These are phyloP conservation scores for Lophochroa leadbeateri DNA, from an alignment of 2,113 vertebrate species.

Conservation along the genomic window DNA sequence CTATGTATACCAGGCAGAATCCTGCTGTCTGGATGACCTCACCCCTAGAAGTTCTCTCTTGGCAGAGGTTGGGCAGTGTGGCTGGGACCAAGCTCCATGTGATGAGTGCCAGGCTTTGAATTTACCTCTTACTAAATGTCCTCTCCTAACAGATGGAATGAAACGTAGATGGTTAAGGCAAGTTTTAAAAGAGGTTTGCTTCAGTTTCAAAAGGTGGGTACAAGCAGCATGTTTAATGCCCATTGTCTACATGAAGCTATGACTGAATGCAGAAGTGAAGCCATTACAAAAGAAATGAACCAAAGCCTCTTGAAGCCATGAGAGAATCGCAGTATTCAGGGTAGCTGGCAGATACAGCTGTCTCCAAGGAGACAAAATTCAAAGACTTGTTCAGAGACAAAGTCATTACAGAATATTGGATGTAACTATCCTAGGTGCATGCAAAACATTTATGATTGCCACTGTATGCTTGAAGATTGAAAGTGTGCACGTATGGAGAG, in stretches of 20 bases:
- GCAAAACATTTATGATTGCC: not conserved
- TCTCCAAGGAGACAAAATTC: not conserved
- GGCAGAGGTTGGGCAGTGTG: not conserved
- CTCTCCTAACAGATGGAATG: not conserved
- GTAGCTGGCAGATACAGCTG: not conserved
- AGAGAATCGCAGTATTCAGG: not conserved
- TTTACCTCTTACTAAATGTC: not conserved
- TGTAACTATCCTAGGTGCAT: not conserved
- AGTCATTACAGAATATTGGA: not conserved
- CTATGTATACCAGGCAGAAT: not conserved
- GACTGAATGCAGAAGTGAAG: not conserved
- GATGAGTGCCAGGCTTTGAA: not conserved
- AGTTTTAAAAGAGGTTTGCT: not conserved
- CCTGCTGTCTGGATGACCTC: not conserved
- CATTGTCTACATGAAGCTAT: not conserved
- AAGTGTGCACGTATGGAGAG: not conserved
- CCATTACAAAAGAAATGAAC: not conserved
- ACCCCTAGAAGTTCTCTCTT: not conserved
- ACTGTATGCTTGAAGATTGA: not conserved
- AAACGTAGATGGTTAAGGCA: not conserved
- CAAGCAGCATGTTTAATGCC: not conserved
- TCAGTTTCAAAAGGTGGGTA: not conserved
- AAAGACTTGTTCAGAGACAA: not conserved
- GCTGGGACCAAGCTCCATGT: not conserved
- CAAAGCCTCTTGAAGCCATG: not conserved